Base-by-base conservation (phyloP, 2,797 vertebrate genomes). In the Columba guinea region DNA sequence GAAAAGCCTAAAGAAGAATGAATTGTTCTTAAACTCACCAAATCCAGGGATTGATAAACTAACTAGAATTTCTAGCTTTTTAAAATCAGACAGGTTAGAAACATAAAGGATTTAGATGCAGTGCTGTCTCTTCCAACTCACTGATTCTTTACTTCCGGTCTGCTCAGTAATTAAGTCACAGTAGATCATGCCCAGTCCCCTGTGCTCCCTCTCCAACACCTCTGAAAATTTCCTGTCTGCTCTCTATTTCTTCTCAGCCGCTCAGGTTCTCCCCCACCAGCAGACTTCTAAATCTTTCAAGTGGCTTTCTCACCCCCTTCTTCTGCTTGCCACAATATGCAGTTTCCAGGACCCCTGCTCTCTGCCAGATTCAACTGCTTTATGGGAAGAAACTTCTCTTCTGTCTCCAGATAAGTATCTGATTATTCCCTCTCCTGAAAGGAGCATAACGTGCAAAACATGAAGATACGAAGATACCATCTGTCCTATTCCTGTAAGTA, bases 181-280 rank as follows among this genome's bases (percentile, higher is more conserved):
- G 32, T 35, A 91, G 87, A 87, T 73, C 5, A 1, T 76, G 12
- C 37, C 13, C 19, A 41, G 9, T 67, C 84, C 35, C 48, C 20
- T 48, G 8, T 56, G 13, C 22, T 85, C 8, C 8, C n/a, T 64
- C 35, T 87, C 15, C 58, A 91, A 70, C 39, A 90, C 32, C 32
- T 92, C 58, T 84, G 55, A 95, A 90, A 84, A 52, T 86, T 78
- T 81, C 53, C 64, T 59, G 8, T 67, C 79, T 67, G 24, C 32
- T 83, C 21, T 6, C 14, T 41, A 7, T 53, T 76, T 84, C 63
- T 87, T 58, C 58, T 78, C 41, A 78, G 37, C 41, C 86, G 11
- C 46, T 89, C 89, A 89, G n/a, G 51, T 95, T 92, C 51, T 90
- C 39, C 55, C 93, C 86, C 80, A 90, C 86, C 74, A 84, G 62